A percentile compares a stretch with the other conserved stretches of the same genome.
Conservation (phyloP, 2,797 vertebrate species). For the Glossophaga mutica region DNA sequence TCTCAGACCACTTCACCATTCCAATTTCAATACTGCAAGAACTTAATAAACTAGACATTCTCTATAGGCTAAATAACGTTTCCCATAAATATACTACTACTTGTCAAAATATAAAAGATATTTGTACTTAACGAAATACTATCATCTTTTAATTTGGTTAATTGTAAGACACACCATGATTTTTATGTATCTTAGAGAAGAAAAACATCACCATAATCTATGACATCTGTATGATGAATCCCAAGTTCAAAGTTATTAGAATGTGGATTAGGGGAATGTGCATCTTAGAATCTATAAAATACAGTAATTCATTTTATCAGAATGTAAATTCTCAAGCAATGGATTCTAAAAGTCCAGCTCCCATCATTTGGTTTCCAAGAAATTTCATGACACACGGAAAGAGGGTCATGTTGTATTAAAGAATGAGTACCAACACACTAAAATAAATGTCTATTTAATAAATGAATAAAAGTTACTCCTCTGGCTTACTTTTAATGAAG, state of each 20-base stretch:
- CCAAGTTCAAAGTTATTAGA: not conserved
- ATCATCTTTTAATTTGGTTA: not conserved
- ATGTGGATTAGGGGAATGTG: not conserved
- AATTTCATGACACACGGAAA: not conserved
- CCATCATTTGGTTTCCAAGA: not conserved
- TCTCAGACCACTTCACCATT: not conserved
- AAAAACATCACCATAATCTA: not conserved
- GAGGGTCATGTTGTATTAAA: not conserved
- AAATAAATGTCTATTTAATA: constrained; percentile 26
- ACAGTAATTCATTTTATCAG: not conserved
- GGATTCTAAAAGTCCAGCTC: not conserved
- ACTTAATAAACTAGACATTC: not conserved
- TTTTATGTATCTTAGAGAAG: not conserved
- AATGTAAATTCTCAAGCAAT: not conserved
- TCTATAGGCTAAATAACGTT: not conserved
- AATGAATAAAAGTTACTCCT: not conserved
- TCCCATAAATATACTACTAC: not conserved
- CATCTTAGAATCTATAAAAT: not conserved
- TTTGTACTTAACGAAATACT: not conserved
- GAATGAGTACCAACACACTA: not conserved
- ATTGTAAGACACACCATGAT: not conserved
- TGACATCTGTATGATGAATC: not conserved
- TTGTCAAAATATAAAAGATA: not conserved
- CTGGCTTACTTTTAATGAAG: constrained; percentile 9
- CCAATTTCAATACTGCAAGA: not conserved